phyloP scores from a whole-genome alignment of 2,888 invertebrate genomes.

The Thereva unica region DNA sequence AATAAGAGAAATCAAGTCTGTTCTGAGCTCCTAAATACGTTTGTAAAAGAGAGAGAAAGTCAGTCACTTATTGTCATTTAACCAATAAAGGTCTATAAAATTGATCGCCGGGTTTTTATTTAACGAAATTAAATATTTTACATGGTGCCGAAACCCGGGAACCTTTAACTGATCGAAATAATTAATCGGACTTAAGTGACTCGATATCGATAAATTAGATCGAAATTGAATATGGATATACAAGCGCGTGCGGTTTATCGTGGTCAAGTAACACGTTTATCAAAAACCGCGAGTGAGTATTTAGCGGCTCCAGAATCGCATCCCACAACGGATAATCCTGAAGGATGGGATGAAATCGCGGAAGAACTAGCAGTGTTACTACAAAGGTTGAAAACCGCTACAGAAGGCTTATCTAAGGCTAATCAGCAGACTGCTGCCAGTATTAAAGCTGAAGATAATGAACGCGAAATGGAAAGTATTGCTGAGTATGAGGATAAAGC shows the following conservation, averaged over 20 bases:
- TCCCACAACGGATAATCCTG: neutral
- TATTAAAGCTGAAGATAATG: neutral
- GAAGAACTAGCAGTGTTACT: neutral
- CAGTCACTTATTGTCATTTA: too few species aligned
- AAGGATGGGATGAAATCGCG: neutral
- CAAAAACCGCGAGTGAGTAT: neutral
- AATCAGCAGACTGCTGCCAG: neutral
- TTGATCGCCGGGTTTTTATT: too few species aligned
- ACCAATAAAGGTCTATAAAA: too few species aligned
- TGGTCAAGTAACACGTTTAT: neutral
- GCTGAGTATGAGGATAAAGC: constrained; percentile 7
- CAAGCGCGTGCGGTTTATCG: neutral
- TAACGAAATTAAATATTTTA: too few species aligned
- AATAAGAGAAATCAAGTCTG: too few species aligned
- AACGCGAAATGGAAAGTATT: neutral
- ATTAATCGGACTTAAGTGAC: too few species aligned
- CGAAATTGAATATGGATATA: neutral
- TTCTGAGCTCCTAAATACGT: too few species aligned
- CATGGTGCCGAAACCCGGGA: too few species aligned
- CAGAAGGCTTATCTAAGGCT: neutral
- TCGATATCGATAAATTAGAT: too few species aligned
- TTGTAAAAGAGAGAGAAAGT: too few species aligned
- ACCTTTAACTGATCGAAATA: too few species aligned
- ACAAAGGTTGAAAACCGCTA: neutral
- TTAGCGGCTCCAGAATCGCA: neutral